Evolutionary conservation across 2,797 vertebrate species (phyloP), one percentile per base, ranked within the genome.

Genomic region (Percopsis omiscomaycus): DNA sequence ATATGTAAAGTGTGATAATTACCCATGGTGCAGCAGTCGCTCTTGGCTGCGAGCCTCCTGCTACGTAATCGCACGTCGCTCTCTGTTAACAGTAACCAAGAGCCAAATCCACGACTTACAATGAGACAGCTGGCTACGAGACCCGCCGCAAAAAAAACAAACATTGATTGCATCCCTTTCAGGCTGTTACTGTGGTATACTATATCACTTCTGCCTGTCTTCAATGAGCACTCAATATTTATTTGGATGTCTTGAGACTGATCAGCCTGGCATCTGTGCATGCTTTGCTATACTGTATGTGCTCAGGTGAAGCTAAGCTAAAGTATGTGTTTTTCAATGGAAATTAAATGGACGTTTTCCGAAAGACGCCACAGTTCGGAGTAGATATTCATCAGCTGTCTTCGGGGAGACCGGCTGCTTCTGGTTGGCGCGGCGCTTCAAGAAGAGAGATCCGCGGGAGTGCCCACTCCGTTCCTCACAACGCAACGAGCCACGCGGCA

Each of bases 401-500:
- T n/a, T 15, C 3, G 1, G 9, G 58, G 50, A 62, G 55, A 52
- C 52, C 3, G 54, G 30, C 69, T 68, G 28, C 6, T 61, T 74
- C 61, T 79, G 54, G 69, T 68, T 59, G 4, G 54, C 55, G 2
- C 59, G 46, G 58, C 59, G 68, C 22, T 66, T 27, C 1, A 4
- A 66, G 55, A 1, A 56, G 57, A 60, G 70, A 55, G 55, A 68
- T 79, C 53, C 55, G 46, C 48, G 32, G 77, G 76, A 79, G 73
- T 71, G 66, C 60, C 73, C 47, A 42, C 59, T 78, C 64, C 68
- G 55, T 68, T 61, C 60, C 59, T 54, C 75, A 49, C 67, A 65
- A 69, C 52, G 50, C 52, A 81, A 81, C 73, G 75, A 82, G 66
- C 82, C 84, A 74, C 71, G 55, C 4, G 77, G 77, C 79, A 59